Evolutionary conservation across 2,797 vertebrate genomes (phyloP).

Genomic region (Dromococcyx pavoninus): DNA sequence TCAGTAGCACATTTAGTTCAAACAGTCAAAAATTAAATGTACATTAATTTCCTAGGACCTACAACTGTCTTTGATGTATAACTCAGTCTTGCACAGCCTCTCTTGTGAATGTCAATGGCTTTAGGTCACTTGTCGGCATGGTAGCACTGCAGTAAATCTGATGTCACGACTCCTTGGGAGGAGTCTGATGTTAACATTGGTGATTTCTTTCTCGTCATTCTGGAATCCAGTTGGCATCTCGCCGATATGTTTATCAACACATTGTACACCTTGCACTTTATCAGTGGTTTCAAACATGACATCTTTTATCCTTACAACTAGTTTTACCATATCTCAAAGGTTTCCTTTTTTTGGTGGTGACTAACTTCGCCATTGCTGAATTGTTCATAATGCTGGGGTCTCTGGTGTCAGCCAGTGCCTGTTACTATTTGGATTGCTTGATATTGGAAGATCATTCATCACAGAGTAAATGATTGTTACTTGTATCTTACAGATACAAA

Average conservation of each 20-base stretch:
- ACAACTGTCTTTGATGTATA: not conserved
- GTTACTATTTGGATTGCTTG: not conserved
- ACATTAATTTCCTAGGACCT: not conserved
- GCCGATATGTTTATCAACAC: not conserved
- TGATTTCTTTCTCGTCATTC: not conserved
- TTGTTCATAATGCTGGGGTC: rapidly evolving
- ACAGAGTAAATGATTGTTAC: not conserved
- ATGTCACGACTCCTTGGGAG: not conserved
- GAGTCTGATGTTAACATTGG: not conserved
- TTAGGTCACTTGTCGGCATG: not conserved
- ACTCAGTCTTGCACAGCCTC: not conserved
- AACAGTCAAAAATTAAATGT: not conserved
- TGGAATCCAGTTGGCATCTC: not conserved
- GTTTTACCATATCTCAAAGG: not conserved
- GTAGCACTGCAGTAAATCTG: not conserved
- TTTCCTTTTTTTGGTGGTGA: not conserved
- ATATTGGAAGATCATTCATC: not conserved
- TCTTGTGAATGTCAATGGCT: not conserved
- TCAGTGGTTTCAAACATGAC: not conserved
- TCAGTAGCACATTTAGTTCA: not conserved
- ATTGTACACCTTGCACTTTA: not conserved
- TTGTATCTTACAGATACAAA: not conserved
- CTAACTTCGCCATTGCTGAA: not conserved
- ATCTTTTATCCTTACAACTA: not conserved
- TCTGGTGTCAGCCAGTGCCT: not conserved